phyloP scores from a whole-genome alignment of 2,888 invertebrate genomes.

The Nomada ruficornis region DNA sequence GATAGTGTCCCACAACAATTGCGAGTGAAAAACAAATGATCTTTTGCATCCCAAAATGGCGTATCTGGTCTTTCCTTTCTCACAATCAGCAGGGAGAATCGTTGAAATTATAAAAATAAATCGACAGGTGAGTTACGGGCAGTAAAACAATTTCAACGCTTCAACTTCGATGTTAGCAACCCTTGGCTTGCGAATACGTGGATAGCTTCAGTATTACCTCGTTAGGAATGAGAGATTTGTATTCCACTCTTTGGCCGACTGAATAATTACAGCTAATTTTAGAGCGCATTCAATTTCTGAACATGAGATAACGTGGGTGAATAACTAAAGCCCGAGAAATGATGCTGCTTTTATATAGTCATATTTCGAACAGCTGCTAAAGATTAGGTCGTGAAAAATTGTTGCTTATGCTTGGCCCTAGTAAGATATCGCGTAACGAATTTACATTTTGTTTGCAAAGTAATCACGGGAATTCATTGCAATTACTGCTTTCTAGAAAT shows the following conservation, averaged over 20 bases:
- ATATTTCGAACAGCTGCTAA: neutral
- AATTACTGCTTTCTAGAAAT: neutral
- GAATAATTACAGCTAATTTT: slow-evolving; percentile 65
- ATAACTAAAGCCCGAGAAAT: slow-evolving; percentile 25
- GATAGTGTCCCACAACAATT: slow-evolving; percentile 9
- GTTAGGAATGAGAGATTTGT: slow-evolving; percentile 58
- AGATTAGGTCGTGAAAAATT: neutral
- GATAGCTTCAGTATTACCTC: slow-evolving; percentile 57
- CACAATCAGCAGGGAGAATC: slow-evolving; percentile 5
- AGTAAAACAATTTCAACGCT: slow-evolving; percentile 42
- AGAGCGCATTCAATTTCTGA: slow-evolving; percentile 54
- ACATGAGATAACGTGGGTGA: slow-evolving; percentile 25
- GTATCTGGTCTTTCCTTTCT: slow-evolving; percentile 13
- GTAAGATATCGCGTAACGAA: neutral
- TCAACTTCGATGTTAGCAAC: slow-evolving; percentile 61
- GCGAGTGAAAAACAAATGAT: slow-evolving; percentile 27
- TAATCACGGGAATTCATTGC: slow-evolving; percentile 22
- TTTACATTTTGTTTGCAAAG: slow-evolving; percentile 36
- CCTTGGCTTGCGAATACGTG: slow-evolving; percentile 58
- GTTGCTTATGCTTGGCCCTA: neutral
- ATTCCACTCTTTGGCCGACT: slow-evolving; percentile 56
- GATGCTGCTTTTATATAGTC: neutral
- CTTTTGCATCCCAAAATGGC: slow-evolving; percentile 42
- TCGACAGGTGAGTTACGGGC: slow-evolving; percentile 28
- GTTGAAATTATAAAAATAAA: slow-evolving; percentile 46